Evolutionary conservation across 2,888 invertebrate species (phyloP).

Genomic region (Odontocerum albicorne): DNA sequence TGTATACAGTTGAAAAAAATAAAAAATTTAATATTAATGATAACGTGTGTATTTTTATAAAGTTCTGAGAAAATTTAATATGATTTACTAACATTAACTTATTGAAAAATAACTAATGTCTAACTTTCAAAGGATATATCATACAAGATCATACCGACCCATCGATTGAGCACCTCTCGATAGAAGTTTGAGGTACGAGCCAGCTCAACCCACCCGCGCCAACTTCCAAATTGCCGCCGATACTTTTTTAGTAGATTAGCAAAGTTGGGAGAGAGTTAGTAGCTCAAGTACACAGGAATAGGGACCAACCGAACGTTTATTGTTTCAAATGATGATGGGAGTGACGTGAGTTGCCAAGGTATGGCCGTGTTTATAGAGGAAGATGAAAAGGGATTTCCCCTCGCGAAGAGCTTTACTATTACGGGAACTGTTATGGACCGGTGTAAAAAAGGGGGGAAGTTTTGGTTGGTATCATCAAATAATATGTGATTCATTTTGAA

Average conservation of each 20-base stretch:
- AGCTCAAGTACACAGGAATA: conserved; percentile 3
- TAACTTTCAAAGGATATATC: no score
- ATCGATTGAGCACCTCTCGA: no score
- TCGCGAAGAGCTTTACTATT: background rate
- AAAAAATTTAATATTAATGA: no score
- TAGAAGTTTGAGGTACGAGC: background rate
- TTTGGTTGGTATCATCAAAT: no score
- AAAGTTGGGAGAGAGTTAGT: conserved; percentile 31
- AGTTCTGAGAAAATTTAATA: no score
- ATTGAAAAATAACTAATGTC: no score
- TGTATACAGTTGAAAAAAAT: no score
- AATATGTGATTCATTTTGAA: no score
- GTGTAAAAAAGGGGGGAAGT: conserved; percentile 5
- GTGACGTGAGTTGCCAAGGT: conserved; percentile 14
- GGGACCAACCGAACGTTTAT: conserved; percentile 25
- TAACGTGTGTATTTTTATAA: no score
- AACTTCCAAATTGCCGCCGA: conserved; percentile 33
- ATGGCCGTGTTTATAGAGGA: conserved; percentile 10
- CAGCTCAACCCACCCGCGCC: conserved; percentile 1
- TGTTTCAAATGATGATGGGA: conserved; percentile 24
- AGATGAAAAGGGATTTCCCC: background rate
- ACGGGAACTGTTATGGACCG: conserved; percentile 10
- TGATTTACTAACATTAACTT: no score
- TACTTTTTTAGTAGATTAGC: conserved; percentile 37
- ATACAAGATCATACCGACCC: no score